Percentiles rank a stretch among this genome's conserved stretches.
Conservation (phyloP, 2,797 vertebrate genomes). For the Centropyge bicolor region DNA sequence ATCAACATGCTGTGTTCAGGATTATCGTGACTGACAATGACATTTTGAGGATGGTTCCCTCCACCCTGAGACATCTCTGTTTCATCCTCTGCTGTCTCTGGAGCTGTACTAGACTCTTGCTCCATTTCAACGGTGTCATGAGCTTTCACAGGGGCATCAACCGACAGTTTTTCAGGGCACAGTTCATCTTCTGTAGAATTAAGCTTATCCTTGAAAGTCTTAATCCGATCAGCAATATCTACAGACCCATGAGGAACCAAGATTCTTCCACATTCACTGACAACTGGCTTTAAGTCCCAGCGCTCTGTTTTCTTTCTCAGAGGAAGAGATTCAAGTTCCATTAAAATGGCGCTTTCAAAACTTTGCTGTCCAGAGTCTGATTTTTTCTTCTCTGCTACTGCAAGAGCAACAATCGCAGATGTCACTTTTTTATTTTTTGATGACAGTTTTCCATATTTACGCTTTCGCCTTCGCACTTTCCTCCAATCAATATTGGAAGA, state of each 20-base stretch:
- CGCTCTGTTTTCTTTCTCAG: constrained; percentile 80
- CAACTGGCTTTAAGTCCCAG: constrained; percentile 83
- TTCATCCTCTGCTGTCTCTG: constrained; percentile 23
- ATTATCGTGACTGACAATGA: neutral
- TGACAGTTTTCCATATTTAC: constrained; percentile 44
- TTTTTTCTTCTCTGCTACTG: constrained; percentile 14
- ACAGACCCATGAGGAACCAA: constrained; percentile 84
- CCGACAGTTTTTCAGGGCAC: constrained; percentile 34
- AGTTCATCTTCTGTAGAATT: constrained; percentile 30
- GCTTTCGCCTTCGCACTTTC: constrained; percentile 49
- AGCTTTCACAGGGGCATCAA: constrained; percentile 28
- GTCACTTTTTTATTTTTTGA: constrained; percentile 41
- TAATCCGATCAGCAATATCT: constrained; percentile 52
- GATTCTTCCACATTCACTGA: constrained; percentile 84
- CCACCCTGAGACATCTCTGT: constrained; percentile 13
- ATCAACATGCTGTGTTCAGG: constrained; percentile 18
- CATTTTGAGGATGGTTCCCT: constrained; percentile 8
- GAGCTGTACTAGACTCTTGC: constrained; percentile 29
- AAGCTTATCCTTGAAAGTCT: constrained; percentile 48
- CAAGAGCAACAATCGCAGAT: constrained; percentile 18
- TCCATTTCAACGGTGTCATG: constrained; percentile 22
- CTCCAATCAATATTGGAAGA: constrained; percentile 40
- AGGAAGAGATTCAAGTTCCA: constrained; percentile 49
- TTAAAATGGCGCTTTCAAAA: constrained; percentile 26
- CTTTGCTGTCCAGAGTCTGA: constrained; percentile 1